Percentiles rank a stretch among this genome's conserved stretches.
phyloP scores from a whole-genome alignment of 2,888 invertebrate species.

The Myopa tessellatipennis region DNA sequence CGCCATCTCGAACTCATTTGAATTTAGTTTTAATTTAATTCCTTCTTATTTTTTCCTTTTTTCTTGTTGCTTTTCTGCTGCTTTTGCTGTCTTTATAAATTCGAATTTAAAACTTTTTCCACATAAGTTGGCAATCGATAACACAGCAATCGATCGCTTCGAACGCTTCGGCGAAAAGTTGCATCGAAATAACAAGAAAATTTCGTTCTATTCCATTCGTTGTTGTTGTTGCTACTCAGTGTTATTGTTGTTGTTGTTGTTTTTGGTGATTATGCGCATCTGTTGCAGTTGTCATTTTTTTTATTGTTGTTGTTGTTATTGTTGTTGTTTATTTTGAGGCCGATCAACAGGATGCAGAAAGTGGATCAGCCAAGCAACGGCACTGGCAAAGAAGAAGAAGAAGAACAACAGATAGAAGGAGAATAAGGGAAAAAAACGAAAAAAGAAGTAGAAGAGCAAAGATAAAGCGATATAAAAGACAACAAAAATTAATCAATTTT shows the following conservation, averaged over 20 bases:
- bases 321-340: neutral
- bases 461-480: too few relatives aligned
- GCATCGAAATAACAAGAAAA: slow-evolving; percentile 16
- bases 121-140: slow-evolving; percentile 38
- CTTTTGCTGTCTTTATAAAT: slow-evolving; percentile 1
- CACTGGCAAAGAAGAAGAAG: neutral
- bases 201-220: neutral
- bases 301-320: neutral
- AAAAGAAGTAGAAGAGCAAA: neutral
- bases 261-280: slow-evolving; percentile 23
- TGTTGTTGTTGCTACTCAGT: neutral
- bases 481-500: neutral
- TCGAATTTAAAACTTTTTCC: slow-evolving; percentile 30
- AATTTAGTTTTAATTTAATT: slow-evolving; percentile 40
- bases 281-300: slow-evolving; percentile 2
- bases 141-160: slow-evolving; percentile 25
- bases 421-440: neutral
- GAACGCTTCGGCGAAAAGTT: slow-evolving; percentile 22
- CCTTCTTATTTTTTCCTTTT: slow-evolving; percentile 7
- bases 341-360: neutral
- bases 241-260: slow-evolving; percentile 17
- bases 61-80: neutral
- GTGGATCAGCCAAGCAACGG: neutral
- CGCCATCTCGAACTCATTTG: slow-evolving; percentile 27
- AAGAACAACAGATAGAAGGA: neutral